Base-by-base conservation (phyloP, 1,140 invertebrate species). In the Euura lappo region DNA sequence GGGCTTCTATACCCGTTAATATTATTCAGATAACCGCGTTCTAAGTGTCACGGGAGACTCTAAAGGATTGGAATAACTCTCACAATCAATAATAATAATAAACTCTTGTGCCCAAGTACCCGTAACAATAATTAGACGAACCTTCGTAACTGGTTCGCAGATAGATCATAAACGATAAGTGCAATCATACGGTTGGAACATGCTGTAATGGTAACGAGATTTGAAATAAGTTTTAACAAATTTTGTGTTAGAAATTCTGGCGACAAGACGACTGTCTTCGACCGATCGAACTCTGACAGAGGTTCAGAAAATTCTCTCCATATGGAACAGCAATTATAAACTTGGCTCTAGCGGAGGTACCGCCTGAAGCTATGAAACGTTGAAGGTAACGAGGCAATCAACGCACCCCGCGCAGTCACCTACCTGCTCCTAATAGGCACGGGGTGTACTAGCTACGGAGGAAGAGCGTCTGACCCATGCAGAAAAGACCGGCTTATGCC, bases 281-380 rank as follows among this genome's bases (percentile, higher is more conserved):
- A 60, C 51, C 8, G 8, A n/a, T 60, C 51, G 3, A 6, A n/a
- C 51, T 3, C 13, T 11, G 2, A n/a, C 51, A 60, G 28, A 11
- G 51, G 51, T 60, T 60, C 8, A 8, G 28, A 60, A 6, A 11
- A 60, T 60, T 5, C 28, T 28, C 28, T 60, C 51, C 51, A 60
- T 60, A 60, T 60, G 51, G 51, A 60, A 60, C 10, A 60, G 51
- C 51, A 60, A 60, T 60, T 60, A 60, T 60, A 60, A 60, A 60
- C 51, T 3, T n/a, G 51, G 8, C 51, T 28, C 4, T 8, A 60
- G 51, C 8, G 51, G 10, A 6, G 10, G 51, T 60, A 11, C 8
- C 51, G 51, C 6, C 51, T 60, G 10, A n/a, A 60, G 51, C 51
- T 60, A 60, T 60, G 51, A 60, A 60, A 60, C 51, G 51, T 8